Evolutionary conservation across 2,888 invertebrate genomes (phyloP).

Genomic region (Falcaria lacertinaria): DNA sequence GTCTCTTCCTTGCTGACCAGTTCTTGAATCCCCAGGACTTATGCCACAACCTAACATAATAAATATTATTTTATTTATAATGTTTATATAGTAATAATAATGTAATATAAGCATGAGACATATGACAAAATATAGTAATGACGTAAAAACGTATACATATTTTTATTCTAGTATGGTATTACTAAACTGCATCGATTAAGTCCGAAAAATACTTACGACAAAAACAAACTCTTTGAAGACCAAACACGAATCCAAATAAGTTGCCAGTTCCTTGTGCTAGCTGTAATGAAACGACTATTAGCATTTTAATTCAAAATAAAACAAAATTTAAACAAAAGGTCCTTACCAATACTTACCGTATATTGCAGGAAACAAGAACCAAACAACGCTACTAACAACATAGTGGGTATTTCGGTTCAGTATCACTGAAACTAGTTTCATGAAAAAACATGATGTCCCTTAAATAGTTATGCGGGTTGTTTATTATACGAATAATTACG

Average conservation of each 20-base stretch:
- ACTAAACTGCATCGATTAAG: no score
- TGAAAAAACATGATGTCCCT: conserved; percentile 4
- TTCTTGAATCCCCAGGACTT: background rate
- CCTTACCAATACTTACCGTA: conserved; percentile 24
- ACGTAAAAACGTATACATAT: no score
- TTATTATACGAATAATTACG: conserved; percentile 18
- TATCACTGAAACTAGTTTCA: conserved; percentile 1
- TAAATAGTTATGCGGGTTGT: conserved; percentile 23
- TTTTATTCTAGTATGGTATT: no score
- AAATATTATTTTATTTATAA: conserved; percentile 12
- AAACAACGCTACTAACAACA: conserved; percentile 4
- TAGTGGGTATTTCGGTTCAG: conserved; percentile 1
- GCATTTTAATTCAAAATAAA: conserved; percentile 3
- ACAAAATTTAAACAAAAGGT: conserved; percentile 1
- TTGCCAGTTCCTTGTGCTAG: conserved; percentile 4
- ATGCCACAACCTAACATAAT: background rate
- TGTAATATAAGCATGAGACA: no score
- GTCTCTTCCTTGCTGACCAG: conserved; percentile 53
- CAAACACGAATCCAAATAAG: conserved; percentile 17
- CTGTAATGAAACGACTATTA: background rate
- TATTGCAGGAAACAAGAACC: conserved; percentile 17
- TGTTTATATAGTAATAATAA: no score
- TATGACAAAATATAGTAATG: no score
- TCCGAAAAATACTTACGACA: conserved; percentile 33
- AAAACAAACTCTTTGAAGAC: conserved; percentile 31